Evolutionary conservation across 2,113 vertebrate species (phyloP).

Genomic region (Rhinolophus sinicus): DNA sequence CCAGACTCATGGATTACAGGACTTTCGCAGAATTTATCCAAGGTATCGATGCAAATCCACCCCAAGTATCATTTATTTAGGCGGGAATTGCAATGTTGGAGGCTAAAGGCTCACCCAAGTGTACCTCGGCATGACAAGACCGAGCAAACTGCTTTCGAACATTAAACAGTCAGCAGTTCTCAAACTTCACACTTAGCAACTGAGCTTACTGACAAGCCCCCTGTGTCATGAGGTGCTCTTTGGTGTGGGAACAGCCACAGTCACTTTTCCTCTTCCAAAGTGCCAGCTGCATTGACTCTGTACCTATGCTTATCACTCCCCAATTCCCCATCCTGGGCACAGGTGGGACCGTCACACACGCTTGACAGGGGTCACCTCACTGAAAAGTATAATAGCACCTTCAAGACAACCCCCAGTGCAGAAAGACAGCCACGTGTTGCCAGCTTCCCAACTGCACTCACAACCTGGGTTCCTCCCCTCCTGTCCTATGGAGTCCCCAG

Average conservation of each 20-base stretch:
- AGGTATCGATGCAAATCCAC: constrained; percentile 40
- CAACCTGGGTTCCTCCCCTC: constrained; percentile 72
- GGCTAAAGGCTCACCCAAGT: constrained; percentile 69
- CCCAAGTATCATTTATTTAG: constrained; percentile 75
- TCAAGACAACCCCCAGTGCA: constrained; percentile 72
- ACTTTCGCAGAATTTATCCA: constrained; percentile 83
- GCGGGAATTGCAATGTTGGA: constrained; percentile 64
- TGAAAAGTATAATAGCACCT: constrained; percentile 69
- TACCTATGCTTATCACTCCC: not conserved
- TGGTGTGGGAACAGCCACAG: not conserved
- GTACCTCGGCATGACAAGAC: constrained; percentile 12
- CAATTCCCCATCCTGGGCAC: not conserved
- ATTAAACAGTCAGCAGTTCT: constrained; percentile 49
- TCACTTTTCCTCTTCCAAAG: not conserved
- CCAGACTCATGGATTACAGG: constrained; percentile 79
- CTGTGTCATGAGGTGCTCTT: constrained; percentile 33
- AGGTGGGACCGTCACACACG: constrained; percentile 36
- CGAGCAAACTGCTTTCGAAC: constrained; percentile 64
- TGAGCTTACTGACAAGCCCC: constrained; percentile 9
- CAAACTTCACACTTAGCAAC: constrained; percentile 41
- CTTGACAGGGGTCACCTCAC: constrained; percentile 72
- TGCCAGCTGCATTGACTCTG: not conserved
- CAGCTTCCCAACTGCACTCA: constrained; percentile 69
- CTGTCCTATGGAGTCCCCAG: constrained; percentile 29
- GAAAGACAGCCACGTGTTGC: constrained; percentile 68